Conservation (phyloP, 2,113 vertebrate genomes). For the Sinocyclocheilus rhinocerous region DNA sequence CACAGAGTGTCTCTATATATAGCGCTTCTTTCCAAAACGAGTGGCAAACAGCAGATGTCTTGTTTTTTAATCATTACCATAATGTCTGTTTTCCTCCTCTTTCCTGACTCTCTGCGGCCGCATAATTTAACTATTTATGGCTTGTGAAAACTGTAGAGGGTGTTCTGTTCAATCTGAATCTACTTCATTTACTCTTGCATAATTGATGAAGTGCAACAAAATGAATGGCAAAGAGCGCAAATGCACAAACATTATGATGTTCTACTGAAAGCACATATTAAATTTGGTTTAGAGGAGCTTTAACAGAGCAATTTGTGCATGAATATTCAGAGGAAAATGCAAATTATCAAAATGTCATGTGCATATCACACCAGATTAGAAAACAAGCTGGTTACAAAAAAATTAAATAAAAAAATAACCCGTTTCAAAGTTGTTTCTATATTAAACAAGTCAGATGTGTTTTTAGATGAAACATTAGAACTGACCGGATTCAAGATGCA, state of each 20-base stretch:
- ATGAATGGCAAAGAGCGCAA: neutral
- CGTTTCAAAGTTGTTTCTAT: neutral
- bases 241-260: neutral
- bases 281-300: neutral
- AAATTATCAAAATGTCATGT: neutral
- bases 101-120: neutral
- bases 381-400: neutral
- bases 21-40: neutral
- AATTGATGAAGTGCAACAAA: neutral
- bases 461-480: neutral
- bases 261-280: neutral
- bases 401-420: neutral
- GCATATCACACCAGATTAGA: neutral
- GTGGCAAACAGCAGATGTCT: slow-evolving; percentile 7
- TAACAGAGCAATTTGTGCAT: neutral
- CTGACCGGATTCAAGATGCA: no score
- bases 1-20: slow-evolving; percentile 32
- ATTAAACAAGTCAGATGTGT: neutral
- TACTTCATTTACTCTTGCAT: neutral
- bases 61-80: slow-evolving; percentile 6
- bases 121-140: slow-evolving; percentile 8
- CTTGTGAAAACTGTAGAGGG: neutral
- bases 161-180: slow-evolving; percentile 1
- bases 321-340: neutral
- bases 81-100: neutral